Evolutionary conservation across 92 coral and sea anemone genomes (phyloP), one percentile per base, ranked within the genome.

Genomic region (Porites divaricata): DNA sequence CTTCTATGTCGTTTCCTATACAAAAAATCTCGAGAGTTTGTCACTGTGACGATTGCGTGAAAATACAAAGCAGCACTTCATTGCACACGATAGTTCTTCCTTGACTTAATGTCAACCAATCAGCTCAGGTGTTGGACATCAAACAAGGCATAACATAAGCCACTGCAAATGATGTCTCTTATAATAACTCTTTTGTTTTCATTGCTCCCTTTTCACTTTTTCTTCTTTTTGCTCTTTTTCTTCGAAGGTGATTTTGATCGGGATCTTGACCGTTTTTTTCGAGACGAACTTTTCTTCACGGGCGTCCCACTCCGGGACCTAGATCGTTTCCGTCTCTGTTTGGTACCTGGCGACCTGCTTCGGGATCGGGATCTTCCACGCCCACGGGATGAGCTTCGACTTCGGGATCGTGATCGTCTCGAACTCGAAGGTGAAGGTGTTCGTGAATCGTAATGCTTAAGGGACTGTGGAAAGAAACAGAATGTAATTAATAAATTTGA

Each of bases 381-480:
- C 57, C 94, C 91, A 5, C 98, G 92, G 64, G 99, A 95, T 26
- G 98, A 94, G 56, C 95, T 92, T 24, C 92, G 84, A 49, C 96
- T 93, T 62, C 95, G 95, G 81, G 95, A 92, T 59, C 92, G 90
- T 52, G 95, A 91, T 41, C 89, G 81, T 63, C 92, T 88, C 62
- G 95, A 87, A 52, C 86, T 87, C 10, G 98, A 96, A 15, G 97
- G 98, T 6, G 99, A 95, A 58, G 98, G 99, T 67, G 96, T 90
- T 79, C 98, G 86, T 13, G 99, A 96, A 59, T 93, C 96, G 86
- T 96, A 96, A 70, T 95, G 85, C 85, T 96, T 96, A 19, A 96
- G 88, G 1, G 99, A 95, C 99, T 96, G 78, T 17, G 21, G 9
- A 20, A 63, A 79, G 66, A 51, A 67, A 48, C 14, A 17, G 2